Evolutionary conservation across 2,888 invertebrate species (phyloP), one percentile per base, ranked within the genome.

Genomic region (Drosophila greeni): DNA sequence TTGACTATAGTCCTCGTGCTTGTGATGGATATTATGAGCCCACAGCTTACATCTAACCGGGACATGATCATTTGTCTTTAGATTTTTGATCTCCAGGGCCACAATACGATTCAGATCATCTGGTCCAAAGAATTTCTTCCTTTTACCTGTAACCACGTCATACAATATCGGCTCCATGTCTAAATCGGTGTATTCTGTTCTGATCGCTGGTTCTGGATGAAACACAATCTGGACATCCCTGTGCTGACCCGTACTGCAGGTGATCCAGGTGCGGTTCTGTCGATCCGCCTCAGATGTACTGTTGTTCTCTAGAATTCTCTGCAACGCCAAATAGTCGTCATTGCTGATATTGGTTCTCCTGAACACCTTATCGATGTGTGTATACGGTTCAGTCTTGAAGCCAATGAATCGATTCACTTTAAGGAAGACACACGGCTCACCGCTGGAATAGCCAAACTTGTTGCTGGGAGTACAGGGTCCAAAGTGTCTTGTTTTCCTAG

Each of bases 371-470:
- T 59, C 16, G 1, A 39, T 3, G 12, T 49, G 6, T 0, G 7
- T 26, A 33, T 56, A 81, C 0, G 74, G 42, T 1, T 53, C 18
- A 0, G 73, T 71, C 5, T 47, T 52, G 5, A 81, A 81, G 12
- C 79, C 74, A 49, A 83, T 49, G 0, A 75, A 12, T 0, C 78
- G 74, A 65, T 81, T 83, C 0, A 81, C 20, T 58, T 81, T 81
- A 0, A 81, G 31, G 36, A 81, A 81, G 0, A 81, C 45, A 23
- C 84, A 83, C 3, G 84, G 80, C 6, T 61, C 23, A 0, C 11
- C 11, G 11, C 26, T 52, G 1, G n/a, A 12, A 45, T 73, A 75
- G n/a, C 80, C 78, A 26, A 60, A 81, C 3, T 20, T 26, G 20
- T 62, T 33, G 0, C 6, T 1, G 18, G 24, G 11, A 11, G 55